A percentile compares a stretch with the other conserved stretches of the same genome.
Evolutionary conservation across 2,113 vertebrate species (phyloP).

Genomic region (Myotis davidii): DNA sequence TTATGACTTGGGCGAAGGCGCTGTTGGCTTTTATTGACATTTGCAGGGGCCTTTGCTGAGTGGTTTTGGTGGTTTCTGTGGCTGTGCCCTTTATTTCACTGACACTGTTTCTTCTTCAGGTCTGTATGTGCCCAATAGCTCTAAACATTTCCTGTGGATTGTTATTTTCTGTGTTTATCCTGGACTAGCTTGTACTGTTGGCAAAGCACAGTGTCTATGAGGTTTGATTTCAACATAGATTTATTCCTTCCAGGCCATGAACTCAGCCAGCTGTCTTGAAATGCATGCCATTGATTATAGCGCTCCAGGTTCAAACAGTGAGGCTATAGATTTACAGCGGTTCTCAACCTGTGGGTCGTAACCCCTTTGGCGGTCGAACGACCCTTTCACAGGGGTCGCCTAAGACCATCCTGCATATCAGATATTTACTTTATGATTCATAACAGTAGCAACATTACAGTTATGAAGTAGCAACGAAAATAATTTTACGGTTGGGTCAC

Average conservation of each 20-base stretch:
- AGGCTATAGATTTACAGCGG: no score
- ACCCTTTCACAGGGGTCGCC: no score
- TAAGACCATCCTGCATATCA: no score
- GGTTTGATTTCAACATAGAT: not conserved
- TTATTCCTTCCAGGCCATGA: not conserved
- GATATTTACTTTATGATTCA: no score
- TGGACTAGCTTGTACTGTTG: not conserved
- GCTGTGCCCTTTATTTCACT: not conserved
- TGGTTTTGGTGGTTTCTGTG: not conserved
- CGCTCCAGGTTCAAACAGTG: not conserved
- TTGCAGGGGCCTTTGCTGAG: not conserved
- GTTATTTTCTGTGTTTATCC: not conserved
- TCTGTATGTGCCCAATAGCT: not conserved
- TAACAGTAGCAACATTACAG: no score
- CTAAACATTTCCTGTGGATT: not conserved
- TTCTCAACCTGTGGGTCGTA: no score
- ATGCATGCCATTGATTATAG: not conserved
- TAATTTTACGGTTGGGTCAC: no score
- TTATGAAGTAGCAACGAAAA: no score
- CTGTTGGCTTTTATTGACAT: not conserved
- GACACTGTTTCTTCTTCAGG: constrained; percentile 4
- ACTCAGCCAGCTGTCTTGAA: not conserved
- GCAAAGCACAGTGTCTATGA: not conserved
- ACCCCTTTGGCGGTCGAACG: no score
- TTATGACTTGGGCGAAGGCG: not conserved